Evolutionary conservation across 2,888 invertebrate genomes (phyloP).

Genomic region (Vanessa cardui): DNA sequence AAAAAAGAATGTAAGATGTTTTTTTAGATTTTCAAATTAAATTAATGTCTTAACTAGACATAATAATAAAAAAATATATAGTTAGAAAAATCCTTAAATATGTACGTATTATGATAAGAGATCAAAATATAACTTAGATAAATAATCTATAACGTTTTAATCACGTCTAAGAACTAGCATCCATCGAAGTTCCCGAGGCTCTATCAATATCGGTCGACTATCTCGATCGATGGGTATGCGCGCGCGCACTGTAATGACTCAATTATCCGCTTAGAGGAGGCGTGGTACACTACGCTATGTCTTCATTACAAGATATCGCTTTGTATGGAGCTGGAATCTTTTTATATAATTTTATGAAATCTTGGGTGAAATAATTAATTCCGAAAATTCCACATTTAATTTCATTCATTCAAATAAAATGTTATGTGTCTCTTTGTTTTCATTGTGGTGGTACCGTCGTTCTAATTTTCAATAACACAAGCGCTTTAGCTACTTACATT

Average conservation of each 20-base stretch:
- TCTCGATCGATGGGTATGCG: conserved; percentile 62
- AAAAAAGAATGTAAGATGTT: too few relatives aligned
- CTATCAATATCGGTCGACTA: conserved; percentile 62
- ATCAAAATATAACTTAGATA: conserved; percentile 32
- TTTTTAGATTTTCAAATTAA: too few relatives aligned
- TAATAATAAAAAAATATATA: too few relatives aligned
- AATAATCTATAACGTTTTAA: conserved; percentile 34
- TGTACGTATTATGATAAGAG: conserved; percentile 1
- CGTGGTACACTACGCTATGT: conserved; percentile 72
- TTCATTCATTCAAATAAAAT: too few relatives aligned
- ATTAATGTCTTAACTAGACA: too few relatives aligned
- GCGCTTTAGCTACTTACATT: too few relatives aligned
- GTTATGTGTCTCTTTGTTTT: too few relatives aligned
- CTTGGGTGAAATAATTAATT: background rate
- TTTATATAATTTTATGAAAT: background rate
- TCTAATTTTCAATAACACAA: too few relatives aligned
- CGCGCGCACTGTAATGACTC: conserved; percentile 80
- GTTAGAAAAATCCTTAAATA: background rate
- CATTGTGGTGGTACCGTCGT: too few relatives aligned
- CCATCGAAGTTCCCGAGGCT: conserved; percentile 51
- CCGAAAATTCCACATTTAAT: too few relatives aligned
- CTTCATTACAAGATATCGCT: conserved; percentile 66
- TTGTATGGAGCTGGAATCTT: conserved; percentile 42
- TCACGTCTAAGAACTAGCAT: conserved; percentile 38
- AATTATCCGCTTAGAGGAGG: conserved; percentile 82